phyloP scores from a whole-genome alignment of 1,140 invertebrate genomes.

The Drosophila saltans region DNA sequence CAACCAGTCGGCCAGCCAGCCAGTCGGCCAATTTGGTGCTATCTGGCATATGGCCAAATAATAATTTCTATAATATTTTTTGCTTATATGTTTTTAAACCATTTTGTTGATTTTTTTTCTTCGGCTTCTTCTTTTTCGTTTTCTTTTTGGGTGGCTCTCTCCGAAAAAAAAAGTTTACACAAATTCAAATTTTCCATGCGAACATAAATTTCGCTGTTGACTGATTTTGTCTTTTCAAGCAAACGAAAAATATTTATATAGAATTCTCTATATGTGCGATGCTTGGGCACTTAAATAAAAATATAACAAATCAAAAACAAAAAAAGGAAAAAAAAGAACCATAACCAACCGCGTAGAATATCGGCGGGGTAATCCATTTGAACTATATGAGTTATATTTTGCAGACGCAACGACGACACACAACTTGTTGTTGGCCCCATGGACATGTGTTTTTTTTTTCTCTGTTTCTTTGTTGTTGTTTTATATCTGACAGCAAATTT shows the following conservation, averaged over 20 bases:
- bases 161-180: conserved; percentile 8
- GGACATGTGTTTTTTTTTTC: conserved; percentile 42
- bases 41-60: conserved; percentile 66
- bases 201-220: conserved; percentile 68
- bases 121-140: conserved; percentile 3
- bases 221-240: conserved; percentile 66
- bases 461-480: background rate
- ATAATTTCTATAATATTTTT: conserved; percentile 71
- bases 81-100: conserved; percentile 44
- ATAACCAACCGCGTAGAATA: conserved; percentile 10
- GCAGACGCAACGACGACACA: conserved; percentile 67
- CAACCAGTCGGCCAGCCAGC: conserved; percentile 6
- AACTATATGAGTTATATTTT: conserved; percentile 73
- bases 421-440: conserved; percentile 42
- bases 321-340: background rate
- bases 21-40: conserved; percentile 25
- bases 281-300: background rate
- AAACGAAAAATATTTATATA: conserved; percentile 32
- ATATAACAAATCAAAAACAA: background rate
- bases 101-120: conserved; percentile 53
- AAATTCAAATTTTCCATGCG: conserved; percentile 68
- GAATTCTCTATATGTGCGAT: conserved; percentile 4
- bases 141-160: conserved; percentile 15
- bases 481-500: conserved; percentile 39
- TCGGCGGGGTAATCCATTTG: conserved; percentile 42